A percentile compares a stretch with the other conserved stretches of the same genome.
phyloP scores from a whole-genome alignment of 2,888 invertebrate genomes.

The Plagodis pulveraria region DNA sequence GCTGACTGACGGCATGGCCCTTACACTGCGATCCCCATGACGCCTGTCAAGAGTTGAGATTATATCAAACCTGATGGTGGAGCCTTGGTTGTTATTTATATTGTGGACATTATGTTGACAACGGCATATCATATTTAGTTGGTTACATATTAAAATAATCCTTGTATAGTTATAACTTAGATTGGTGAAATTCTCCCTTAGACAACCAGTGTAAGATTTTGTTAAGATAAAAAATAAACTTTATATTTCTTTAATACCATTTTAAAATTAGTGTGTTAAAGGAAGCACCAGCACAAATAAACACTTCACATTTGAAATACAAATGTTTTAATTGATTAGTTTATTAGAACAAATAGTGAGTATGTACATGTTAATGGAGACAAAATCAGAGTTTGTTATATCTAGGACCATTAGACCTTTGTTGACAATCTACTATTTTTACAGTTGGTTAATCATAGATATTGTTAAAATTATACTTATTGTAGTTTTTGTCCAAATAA shows the following conservation, averaged over 20 bases:
- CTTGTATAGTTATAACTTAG: too few species aligned
- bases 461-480: conserved; percentile 48
- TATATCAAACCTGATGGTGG: too few species aligned
- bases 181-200: too few species aligned
- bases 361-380: conserved; percentile 34
- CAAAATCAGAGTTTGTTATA: conserved; percentile 39
- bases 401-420: conserved; percentile 43
- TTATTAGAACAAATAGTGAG: conserved; percentile 16
- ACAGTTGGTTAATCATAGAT: conserved; percentile 47
- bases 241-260: conserved; percentile 23
- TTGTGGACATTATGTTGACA: too few species aligned
- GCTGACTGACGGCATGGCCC: too few species aligned
- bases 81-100: too few species aligned
- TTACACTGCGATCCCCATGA: too few species aligned
- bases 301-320: conserved; percentile 30
- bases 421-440: conserved; percentile 54
- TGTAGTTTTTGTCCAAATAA: conserved; percentile 47
- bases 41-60: too few species aligned
- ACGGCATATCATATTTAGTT: too few species aligned
- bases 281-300: conserved; percentile 36
- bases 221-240: conserved; percentile 26
- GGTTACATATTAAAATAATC: too few species aligned
- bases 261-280: conserved; percentile 21
- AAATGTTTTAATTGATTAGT: conserved; percentile 1
- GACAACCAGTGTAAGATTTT: conserved; percentile 25